Evolutionary conservation across 2,797 vertebrate genomes (phyloP), one percentile per base, ranked within the genome.

Genomic region (Phrynocephalus forsythii): DNA sequence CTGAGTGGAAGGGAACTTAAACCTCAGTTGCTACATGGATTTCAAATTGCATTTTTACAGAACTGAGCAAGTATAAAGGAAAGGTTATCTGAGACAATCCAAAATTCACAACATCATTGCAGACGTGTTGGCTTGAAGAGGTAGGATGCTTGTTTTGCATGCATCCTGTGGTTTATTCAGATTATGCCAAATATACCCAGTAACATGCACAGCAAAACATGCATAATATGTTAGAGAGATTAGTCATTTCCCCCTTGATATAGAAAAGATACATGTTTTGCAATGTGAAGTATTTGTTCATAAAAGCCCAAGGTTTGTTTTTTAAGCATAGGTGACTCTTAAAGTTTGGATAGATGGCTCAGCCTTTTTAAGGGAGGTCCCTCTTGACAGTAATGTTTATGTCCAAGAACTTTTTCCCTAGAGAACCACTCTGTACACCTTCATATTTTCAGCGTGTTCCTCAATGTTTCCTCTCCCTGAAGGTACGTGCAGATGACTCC

Each of bases 401-500:
- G 48, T 26, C 30, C 44, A 83, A 56, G 48, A 77, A 60, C 22
- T 52, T 88, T n/a, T 84, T 28, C 69, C 68, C 77, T 67, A 15
- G 33, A 76, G 56, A 30, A 18, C 48, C 48, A 38, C 66, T 11
- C 69, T n/a, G 81, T 75, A 80, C 15, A 30, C 69, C 60, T 67
- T 76, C 50, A 20, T 22, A 6, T 38, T 56, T 76, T 68, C 60
- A 44, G 48, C 7, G n/a, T 79, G 50, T 72, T 88, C 22, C 50
- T 84, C n/a, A 72, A n/a, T 81, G 69, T 24, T 85, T 88, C 60
- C 16, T 63, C 63, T 33, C 44, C 83, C 78, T 88, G 20, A 78
- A 68, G 83, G 50, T 73, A 73, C 3, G 6, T 79, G 63, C 33
- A 15, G 60, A 68, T 81, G 69, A 52, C 67, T 88, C 56, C 83